A percentile compares a stretch with the other conserved stretches of the same genome.
Conservation (phyloP, 2,888 invertebrate species). For the Podabrus alpinus region DNA sequence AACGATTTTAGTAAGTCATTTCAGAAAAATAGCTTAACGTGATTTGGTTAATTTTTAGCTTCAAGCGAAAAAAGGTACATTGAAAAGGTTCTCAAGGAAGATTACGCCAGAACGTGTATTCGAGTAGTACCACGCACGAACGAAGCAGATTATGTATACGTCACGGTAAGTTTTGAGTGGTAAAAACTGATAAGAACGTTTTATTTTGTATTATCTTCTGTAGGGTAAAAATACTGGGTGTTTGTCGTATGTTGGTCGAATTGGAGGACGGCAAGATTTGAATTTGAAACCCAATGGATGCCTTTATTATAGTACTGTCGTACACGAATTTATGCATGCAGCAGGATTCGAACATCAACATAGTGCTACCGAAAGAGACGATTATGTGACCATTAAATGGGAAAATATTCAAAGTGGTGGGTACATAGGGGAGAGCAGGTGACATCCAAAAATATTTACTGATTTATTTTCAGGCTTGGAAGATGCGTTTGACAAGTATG, state of each 20-base stretch:
- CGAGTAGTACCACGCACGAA: neutral
- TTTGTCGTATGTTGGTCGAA: neutral
- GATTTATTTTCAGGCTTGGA: neutral
- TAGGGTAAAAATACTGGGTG: neutral
- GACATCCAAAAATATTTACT: neutral
- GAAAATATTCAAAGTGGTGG: conserved; percentile 63
- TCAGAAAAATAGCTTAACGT: neutral
- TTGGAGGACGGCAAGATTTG: neutral
- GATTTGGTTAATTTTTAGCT: neutral
- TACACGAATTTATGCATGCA: conserved; percentile 80
- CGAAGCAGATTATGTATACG: conserved; percentile 7
- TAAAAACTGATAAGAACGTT: neutral
- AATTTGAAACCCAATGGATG: neutral
- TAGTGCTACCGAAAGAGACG: conserved; percentile 75
- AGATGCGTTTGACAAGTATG: neutral
- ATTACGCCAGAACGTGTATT: neutral
- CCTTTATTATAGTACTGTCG: conserved; percentile 48
- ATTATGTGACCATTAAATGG: conserved; percentile 74
- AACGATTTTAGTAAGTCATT: neutral
- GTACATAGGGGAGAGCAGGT: neutral
- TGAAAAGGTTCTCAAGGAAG: neutral
- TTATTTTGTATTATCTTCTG: neutral
- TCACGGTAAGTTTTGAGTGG: conserved; percentile 5
- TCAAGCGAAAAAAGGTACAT: neutral
- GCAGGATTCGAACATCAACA: conserved; percentile 86